phyloP scores from a whole-genome alignment of 2,797 vertebrate species.

The Loriculus beryllinus region DNA sequence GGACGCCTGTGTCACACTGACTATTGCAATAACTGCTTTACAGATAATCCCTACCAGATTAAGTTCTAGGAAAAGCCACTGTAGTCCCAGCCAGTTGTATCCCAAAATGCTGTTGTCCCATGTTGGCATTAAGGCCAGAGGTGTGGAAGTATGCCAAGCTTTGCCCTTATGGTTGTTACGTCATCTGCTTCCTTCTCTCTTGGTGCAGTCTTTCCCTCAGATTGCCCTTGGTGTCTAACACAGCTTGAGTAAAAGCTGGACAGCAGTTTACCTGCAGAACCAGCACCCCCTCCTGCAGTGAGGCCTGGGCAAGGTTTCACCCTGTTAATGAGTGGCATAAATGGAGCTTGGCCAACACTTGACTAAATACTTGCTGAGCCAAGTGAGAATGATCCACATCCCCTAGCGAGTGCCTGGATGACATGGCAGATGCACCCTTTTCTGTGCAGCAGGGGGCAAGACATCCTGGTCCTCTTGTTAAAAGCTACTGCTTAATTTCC shows the following conservation, averaged over 20 bases:
- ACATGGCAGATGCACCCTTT: not conserved
- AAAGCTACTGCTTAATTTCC: not conserved
- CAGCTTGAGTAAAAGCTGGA: not conserved
- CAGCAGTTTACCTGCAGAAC: not conserved
- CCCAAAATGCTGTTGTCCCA: not conserved
- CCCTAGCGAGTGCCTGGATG: not conserved
- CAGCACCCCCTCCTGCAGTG: not conserved
- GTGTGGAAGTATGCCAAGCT: not conserved
- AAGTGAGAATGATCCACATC: not conserved
- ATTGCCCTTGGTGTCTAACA: not conserved
- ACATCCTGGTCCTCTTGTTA: not conserved
- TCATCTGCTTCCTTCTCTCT: not conserved
- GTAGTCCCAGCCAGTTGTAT: not conserved
- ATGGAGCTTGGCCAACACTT: not conserved
- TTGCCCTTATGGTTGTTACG: not conserved
- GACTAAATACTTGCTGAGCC: not conserved
- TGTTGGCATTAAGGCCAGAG: not conserved
- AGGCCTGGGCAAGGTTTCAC: not conserved
- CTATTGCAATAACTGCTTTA: not conserved
- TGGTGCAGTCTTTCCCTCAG: not conserved
- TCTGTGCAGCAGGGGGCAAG: not conserved
- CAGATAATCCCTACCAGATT: not conserved
- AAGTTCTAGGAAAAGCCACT: not conserved
- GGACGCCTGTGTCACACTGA: not conserved
- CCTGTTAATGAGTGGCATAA: accelerated